Percentiles rank a stretch among this genome's conserved stretches.
Conservation (phyloP, 1,140 invertebrate genomes). For the Nymphalis io region DNA sequence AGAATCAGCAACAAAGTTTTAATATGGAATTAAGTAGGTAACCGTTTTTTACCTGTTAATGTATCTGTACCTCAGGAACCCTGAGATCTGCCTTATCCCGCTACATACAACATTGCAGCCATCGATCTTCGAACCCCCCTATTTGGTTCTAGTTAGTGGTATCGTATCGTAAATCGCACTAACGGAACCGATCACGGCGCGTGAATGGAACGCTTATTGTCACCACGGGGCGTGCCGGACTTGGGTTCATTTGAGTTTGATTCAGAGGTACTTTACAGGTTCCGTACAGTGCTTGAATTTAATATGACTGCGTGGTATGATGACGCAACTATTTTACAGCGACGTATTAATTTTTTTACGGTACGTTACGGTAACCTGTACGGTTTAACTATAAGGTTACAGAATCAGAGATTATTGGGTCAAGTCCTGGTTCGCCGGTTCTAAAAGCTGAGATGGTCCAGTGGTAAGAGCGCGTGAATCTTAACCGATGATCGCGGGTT, state of each 20-base stretch:
- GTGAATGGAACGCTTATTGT: constrained; percentile 31
- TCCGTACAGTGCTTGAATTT: background rate
- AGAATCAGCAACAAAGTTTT: background rate
- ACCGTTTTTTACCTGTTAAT: background rate
- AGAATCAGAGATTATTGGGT: too few relatives aligned
- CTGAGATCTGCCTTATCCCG: background rate
- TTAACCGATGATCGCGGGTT: too few relatives aligned
- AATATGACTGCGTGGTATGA: background rate
- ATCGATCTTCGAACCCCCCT: constrained; percentile 18
- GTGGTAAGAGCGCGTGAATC: too few relatives aligned
- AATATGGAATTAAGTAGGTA: background rate
- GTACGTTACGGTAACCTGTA: too few relatives aligned
- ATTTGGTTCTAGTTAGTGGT: constrained; percentile 39
- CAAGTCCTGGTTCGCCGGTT: too few relatives aligned
- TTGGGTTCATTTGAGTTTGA: background rate
- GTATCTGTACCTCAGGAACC: background rate
- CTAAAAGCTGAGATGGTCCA: too few relatives aligned
- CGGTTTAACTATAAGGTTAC: too few relatives aligned
- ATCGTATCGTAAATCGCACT: constrained; percentile 35
- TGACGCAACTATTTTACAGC: too few relatives aligned
- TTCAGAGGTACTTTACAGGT: background rate
- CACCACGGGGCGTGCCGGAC: constrained; percentile 6
- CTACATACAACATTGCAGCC: background rate
- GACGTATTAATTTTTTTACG: too few relatives aligned
- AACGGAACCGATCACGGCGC: constrained; percentile 31